These are phyloP conservation scores for Chelonia mydas DNA, from an alignment of 2,797 vertebrate species.

Conservation along the genomic window DNA sequence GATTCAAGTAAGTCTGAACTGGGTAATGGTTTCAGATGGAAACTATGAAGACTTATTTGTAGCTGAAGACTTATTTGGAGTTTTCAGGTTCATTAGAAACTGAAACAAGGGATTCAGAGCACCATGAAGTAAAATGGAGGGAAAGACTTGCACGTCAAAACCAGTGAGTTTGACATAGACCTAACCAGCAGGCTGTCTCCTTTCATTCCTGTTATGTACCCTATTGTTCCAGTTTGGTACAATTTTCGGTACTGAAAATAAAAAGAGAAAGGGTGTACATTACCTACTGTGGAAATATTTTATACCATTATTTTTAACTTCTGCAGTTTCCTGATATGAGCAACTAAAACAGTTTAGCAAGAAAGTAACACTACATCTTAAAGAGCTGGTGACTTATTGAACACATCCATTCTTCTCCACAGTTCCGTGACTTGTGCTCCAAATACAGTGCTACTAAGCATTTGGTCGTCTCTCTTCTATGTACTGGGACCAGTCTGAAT, in stretches of 20 bases:
- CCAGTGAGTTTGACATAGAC: neutral
- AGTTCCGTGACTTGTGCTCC: neutral
- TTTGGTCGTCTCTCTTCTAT: neutral
- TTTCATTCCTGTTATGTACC: neutral
- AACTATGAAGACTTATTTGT: neutral
- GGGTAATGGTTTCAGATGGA: neutral
- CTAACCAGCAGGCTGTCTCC: neutral
- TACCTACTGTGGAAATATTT: neutral
- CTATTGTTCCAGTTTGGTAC: neutral
- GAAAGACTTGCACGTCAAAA: neutral
- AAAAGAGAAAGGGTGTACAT: neutral
- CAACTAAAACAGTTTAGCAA: neutral
- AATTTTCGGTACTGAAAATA: neutral
- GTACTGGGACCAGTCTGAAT: neutral
- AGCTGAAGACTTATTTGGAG: neutral
- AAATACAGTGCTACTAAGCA: neutral
- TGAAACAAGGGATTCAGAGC: neutral
- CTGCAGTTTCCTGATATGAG: neutral
- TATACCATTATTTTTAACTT: neutral
- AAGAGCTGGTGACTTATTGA: neutral
- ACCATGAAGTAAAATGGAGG: neutral
- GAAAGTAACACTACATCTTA: neutral
- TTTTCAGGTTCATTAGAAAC: neutral
- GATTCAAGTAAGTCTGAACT: neutral
- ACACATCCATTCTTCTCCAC: neutral